Conservation (phyloP, 2,113 vertebrate genomes). For the Erythrocebus patas region DNA sequence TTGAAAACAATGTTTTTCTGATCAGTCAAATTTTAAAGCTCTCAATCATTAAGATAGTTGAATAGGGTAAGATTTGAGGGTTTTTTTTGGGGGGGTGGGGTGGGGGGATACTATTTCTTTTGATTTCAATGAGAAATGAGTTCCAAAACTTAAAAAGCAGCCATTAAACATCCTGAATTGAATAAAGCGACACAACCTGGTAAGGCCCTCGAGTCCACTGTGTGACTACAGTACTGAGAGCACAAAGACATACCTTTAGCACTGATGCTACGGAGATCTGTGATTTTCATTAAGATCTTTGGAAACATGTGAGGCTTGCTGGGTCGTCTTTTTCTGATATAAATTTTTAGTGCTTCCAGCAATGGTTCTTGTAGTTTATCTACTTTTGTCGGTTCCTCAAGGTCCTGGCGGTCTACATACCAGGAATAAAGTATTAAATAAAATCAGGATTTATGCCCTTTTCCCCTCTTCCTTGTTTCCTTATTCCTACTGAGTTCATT, state of each 20-base stretch:
- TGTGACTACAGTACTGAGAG: fast-evolving
- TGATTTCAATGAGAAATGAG: background rate
- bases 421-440: constrained; percentile 17
- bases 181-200: fast-evolving
- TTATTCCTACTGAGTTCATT: background rate
- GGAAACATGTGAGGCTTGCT: constrained; percentile 97
- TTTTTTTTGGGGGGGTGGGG: background rate
- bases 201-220: background rate
- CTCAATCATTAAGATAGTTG: background rate
- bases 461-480: background rate
- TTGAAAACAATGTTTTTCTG: background rate
- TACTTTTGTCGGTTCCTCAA: constrained; percentile 95
- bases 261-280: constrained; percentile 96
- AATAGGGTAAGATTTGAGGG: background rate
- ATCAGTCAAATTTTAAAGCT: background rate
- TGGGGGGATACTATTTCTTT: background rate
- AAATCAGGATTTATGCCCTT: background rate
- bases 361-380: constrained; percentile 95
- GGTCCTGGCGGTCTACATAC: constrained; percentile 93
- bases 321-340: constrained; percentile 93
- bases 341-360: constrained; percentile 96
- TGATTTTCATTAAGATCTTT: constrained; percentile 99
- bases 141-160: background rate
- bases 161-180: background rate
- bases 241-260: constrained; percentile 88